Evolutionary conservation across 2,797 vertebrate genomes (phyloP), one percentile per base, ranked within the genome.

Genomic region (Rallus crepitans): DNA sequence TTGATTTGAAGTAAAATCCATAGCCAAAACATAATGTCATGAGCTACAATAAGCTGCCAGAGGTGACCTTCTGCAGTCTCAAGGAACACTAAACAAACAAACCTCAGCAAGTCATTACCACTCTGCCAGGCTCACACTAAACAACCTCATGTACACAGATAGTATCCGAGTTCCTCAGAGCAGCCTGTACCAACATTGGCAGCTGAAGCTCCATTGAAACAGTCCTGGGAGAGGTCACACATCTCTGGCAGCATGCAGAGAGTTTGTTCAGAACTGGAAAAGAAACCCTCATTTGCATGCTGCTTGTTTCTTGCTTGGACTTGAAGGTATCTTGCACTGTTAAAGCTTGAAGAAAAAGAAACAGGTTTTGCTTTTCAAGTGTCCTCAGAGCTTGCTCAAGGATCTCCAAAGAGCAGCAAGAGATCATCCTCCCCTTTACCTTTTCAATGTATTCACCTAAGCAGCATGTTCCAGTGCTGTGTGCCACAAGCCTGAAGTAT

Each of bases 141-240:
- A 23, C 78, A 60, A 56, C 45, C 37, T 60, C 68, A 27, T 0
- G 24, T 72, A 86, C 79, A 69, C 68, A 81, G 87, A 65, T 4
- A 85, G 72, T 10, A 82, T 56, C 87, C 92, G 72, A 88, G 87
- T 60, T 71, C 79, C 68, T 64, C 71, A 80, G 33, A 80, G 75
- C 68, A 81, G 93, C 60, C 61, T 45, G 81, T 64, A 79, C 92
- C 93, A 42, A 83, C 61, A 61, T 14, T 81, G 94, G 91, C 81
- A 89, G 60, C 84, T 65, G 65, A 59, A 91, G 52, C 68, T 73
- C 59, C 91, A 78, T 35, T 48, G 87, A 81, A 57, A 50, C 52
- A 64, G 68, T 18, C 4, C 0, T 37, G 65, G 56, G 33, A 87
- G 81, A 94, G 82, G 80, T 72, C 87, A 90, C 89, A 81, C 71